Conservation (phyloP, 2,113 vertebrate species). For the Crotalus tigris region DNA sequence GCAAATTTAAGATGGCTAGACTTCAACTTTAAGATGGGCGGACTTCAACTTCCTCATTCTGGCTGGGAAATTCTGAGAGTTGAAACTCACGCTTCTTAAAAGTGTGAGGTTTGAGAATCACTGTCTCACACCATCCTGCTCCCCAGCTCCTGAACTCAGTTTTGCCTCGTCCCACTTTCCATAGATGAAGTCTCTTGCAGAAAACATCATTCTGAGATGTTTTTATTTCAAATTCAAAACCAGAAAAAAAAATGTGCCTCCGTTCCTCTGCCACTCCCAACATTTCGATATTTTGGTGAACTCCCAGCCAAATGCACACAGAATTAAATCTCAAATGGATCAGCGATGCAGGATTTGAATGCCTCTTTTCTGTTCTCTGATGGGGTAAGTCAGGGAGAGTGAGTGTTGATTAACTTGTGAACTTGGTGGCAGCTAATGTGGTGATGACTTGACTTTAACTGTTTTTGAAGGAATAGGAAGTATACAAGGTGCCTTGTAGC, state of each 20-base stretch:
- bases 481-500: not conserved
- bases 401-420: not conserved
- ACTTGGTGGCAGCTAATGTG: not conserved
- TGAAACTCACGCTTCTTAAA: not conserved
- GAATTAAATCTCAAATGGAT: not conserved
- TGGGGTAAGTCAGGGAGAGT: not conserved
- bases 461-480: not conserved
- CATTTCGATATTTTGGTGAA: not conserved
- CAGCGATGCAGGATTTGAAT: not conserved
- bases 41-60: not conserved
- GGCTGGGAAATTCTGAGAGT: not conserved
- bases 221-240: not conserved
- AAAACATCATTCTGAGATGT: not conserved
- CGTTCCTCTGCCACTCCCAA: not conserved
- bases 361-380: not conserved
- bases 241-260: not conserved
- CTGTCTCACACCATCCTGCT: not conserved
- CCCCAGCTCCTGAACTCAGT: not conserved
- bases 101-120: not conserved
- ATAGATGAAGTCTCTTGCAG: not conserved
- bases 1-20: not conserved
- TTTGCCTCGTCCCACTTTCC: not conserved
- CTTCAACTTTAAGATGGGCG: not conserved
- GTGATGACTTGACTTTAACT: too few species aligned
- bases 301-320: not conserved